A percentile compares a stretch with the other conserved stretches of the same genome.
phyloP scores from a whole-genome alignment of 2,797 vertebrate species.

The Sebastes itinus region DNA sequence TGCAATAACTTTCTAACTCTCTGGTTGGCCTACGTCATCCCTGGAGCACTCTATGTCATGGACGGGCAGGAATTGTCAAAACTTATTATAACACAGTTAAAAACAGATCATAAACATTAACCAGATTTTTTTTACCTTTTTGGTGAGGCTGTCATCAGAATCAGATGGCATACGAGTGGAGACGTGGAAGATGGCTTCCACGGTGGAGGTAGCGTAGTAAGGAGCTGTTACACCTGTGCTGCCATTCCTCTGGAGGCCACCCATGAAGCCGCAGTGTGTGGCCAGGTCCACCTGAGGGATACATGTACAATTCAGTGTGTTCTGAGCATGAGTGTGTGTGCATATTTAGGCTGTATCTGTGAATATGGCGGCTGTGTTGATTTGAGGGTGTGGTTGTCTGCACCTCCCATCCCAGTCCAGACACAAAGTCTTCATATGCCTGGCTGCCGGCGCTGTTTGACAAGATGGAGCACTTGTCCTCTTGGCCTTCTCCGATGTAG shows the following conservation, averaged over 20 bases:
- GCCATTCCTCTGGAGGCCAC: conserved; percentile 96
- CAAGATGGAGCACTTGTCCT: conserved; percentile 97
- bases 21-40: no score
- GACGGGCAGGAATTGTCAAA: not conserved
- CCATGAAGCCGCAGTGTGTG: conserved; percentile 99
- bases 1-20: no score
- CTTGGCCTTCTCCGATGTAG: conserved; percentile 97
- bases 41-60: not conserved
- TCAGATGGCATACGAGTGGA: conserved; percentile 97
- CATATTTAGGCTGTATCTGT: not conserved
- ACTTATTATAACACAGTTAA: not conserved
- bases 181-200: conserved; percentile 98
- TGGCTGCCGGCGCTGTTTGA: conserved; percentile 94
- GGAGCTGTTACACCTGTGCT: conserved; percentile 96
- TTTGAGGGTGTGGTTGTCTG: conserved; percentile 10
- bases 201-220: conserved; percentile 96
- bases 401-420: conserved; percentile 99
- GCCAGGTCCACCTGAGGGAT: conserved; percentile 90
- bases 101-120: not conserved
- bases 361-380: not conserved
- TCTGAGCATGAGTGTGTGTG: not conserved
- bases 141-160: conserved; percentile 94
- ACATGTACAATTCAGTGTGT: conserved; percentile 1
- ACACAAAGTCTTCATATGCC: conserved; percentile 97
- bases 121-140: conserved; percentile 86